Evolutionary conservation across 1,140 invertebrate genomes (phyloP), one percentile per base, ranked within the genome.

Genomic region (Gryon sp.): DNA sequence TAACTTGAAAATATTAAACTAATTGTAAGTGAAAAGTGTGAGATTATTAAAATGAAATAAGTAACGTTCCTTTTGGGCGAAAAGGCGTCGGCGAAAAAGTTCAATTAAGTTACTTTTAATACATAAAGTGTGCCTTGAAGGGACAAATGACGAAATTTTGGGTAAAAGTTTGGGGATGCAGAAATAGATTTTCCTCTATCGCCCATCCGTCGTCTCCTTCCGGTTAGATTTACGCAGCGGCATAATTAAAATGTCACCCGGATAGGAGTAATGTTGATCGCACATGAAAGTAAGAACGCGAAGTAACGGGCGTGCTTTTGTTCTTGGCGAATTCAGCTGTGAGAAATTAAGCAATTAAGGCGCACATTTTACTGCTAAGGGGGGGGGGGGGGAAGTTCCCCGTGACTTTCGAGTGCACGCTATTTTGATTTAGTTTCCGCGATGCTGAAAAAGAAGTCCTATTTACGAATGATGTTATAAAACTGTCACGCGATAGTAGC

Each of bases 281-380:
- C 73, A 83, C 77, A 76, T 80, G 79, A 83, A 82, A 81, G 78
- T 81, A 87, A 86, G 83, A 86, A 84, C 79, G 75, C 78, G 60
- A 80, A 80, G 79, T 84, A 87, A 84, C 83, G 83, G 84, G 70
- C 69, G 60, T 72, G 79, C 83, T 81, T 85, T 86, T 87, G 83
- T 87, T 83, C 84, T 75, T 80, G 43, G 78, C 68, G 70, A 68
- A 79, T 80, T 85, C 80, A 81, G 80, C 83, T 83, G 82, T 86
- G 86, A 87, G 85, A 87, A 87, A 86, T 88, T 84, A 87, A 87
- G 84, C 85, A 88, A 88, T 88, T 88, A 87, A 86, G 80, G 72
- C 74, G 76, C 76, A 76, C 79, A 76, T 83, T 83, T 85, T 84
- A 86, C 80, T 82, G 81, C 78, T 79, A 48, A 60, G 76, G 80